Base-by-base conservation (phyloP, 1,140 invertebrate genomes). In the Nasonia longicornis region DNA sequence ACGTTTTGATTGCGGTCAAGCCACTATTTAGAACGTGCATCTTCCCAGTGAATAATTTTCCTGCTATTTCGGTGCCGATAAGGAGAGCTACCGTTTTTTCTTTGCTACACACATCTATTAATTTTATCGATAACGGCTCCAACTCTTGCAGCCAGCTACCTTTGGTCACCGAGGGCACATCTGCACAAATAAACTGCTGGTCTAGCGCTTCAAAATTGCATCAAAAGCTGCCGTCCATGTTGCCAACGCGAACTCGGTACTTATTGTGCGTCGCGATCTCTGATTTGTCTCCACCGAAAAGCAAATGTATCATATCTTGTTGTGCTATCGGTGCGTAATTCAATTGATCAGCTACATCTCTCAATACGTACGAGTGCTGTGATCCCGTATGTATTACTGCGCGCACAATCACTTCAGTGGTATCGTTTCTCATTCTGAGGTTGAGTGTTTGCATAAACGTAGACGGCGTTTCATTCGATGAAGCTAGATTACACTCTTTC, bases 51-150 rank as follows among this genome's bases (percentile, higher is more conserved):
- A 86, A 76, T 10, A 88, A 73, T 52, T 85, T 87, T 20, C 86
- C 87, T 16, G 83, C 84, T 22, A 88, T 70, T 77, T 89, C 86
- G 14, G 87, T 82, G 4, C 85, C 86, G 35, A 87, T 87, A 11
- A 88, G 71, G 10, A 87, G 20, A 12, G 83, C 73, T 29, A 88
- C 84, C 7, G 58, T 1, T 20, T 63, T 20, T 1, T 63, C 14
- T 20, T 63, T 22, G 7, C 58, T 63, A 7, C n/a, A 16, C 7
- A 63, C 58, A 63, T 63, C 20, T 22, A 3, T 63, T 10, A 63
- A 58, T 58, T 58, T 58, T 63, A 63, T 22, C 3, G 4, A 20
- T 16, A 63, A 20, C 4, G 16, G 6, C 4, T 0, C 58, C 4
- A 20, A 63, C 58, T 63, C 58, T 63, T 63, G 2, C 58, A 63